A percentile compares a stretch with the other conserved stretches of the same genome.
These are phyloP conservation scores for Whitmania pigra DNA, from an alignment of 1,140 invertebrate species.

Conservation along the genomic window DNA sequence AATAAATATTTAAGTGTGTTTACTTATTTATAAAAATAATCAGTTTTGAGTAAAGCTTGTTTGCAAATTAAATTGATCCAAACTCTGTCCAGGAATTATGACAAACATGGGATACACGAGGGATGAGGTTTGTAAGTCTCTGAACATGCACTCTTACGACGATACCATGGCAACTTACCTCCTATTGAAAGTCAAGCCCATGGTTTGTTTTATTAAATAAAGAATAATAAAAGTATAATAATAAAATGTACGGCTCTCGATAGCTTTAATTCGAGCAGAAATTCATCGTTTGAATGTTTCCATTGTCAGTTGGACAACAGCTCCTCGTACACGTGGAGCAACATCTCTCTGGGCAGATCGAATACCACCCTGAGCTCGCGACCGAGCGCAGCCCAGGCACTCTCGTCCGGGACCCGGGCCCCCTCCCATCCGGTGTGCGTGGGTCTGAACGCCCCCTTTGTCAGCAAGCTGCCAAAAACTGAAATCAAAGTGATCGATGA, in stretches of 20 bases:
- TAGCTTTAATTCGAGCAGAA: too few relatives aligned
- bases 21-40: too few relatives aligned
- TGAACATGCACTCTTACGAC: slow-evolving; percentile 7
- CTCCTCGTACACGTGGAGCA: slow-evolving; percentile 6
- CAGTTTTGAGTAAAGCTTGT: too few relatives aligned
- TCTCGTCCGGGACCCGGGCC: not conserved
- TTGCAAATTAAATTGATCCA: too few relatives aligned
- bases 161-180: slow-evolving; percentile 9
- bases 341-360: slow-evolving; percentile 1
- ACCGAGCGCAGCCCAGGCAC: not conserved
- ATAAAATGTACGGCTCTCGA: too few relatives aligned
- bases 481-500: not conserved
- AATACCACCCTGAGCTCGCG: not conserved
- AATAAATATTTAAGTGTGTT: too few relatives aligned
- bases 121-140: not conserved
- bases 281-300: not conserved
- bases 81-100: not conserved
- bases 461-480: not conserved
- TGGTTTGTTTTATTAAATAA: too few relatives aligned
- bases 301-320: slow-evolving; percentile 4
- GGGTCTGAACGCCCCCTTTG: not conserved
- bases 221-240: too few relatives aligned
- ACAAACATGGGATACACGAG: slow-evolving; percentile 3
- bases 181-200: not conserved
- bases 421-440: not conserved